These are phyloP conservation scores for Callospermophilus lateralis DNA, from an alignment of 2,113 vertebrate genomes.

Conservation along the genomic window DNA sequence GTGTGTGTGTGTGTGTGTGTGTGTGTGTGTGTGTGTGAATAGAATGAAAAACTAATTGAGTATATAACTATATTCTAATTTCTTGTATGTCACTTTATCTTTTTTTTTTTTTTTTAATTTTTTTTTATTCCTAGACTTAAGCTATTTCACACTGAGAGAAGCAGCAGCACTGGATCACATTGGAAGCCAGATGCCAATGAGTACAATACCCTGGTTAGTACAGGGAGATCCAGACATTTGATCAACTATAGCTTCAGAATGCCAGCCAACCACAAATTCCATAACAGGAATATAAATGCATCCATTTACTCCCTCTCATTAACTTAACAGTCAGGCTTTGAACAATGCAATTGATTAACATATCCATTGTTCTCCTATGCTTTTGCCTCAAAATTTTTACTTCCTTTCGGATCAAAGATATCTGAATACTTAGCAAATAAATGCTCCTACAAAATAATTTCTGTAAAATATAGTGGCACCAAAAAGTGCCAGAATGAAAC, in stretches of 20 bases:
- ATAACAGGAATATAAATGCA: conserved; percentile 74
- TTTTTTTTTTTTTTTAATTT: too few relatives aligned
- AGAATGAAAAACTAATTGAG: conserved; percentile 14
- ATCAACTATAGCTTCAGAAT: conserved; percentile 66
- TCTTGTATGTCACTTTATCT: background rate
- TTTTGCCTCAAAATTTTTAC: conserved; percentile 79
- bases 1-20: too few relatives aligned
- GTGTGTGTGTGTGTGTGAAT: background rate
- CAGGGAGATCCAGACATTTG: conserved; percentile 68
- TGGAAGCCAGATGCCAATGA: conserved; percentile 3
- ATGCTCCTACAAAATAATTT: conserved; percentile 64
- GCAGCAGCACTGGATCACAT: conserved; percentile 63
- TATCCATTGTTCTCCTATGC: conserved; percentile 80
- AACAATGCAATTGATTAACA: conserved; percentile 82
- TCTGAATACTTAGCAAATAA: conserved; percentile 81
- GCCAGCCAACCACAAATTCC: conserved; percentile 78
- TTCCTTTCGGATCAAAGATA: conserved; percentile 82
- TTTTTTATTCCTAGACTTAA: background rate
- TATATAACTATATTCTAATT: background rate
- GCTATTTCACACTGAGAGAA: background rate
- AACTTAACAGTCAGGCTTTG: conserved; percentile 75
- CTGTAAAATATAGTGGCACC: conserved; percentile 61
- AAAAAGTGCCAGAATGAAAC: conserved; percentile 50
- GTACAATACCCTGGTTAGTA: conserved; percentile 38
- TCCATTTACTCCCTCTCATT: conserved; percentile 76